These are phyloP conservation scores for Conchocele bisecta DNA, from an alignment of 2,888 invertebrate genomes.

Conservation along the genomic window DNA sequence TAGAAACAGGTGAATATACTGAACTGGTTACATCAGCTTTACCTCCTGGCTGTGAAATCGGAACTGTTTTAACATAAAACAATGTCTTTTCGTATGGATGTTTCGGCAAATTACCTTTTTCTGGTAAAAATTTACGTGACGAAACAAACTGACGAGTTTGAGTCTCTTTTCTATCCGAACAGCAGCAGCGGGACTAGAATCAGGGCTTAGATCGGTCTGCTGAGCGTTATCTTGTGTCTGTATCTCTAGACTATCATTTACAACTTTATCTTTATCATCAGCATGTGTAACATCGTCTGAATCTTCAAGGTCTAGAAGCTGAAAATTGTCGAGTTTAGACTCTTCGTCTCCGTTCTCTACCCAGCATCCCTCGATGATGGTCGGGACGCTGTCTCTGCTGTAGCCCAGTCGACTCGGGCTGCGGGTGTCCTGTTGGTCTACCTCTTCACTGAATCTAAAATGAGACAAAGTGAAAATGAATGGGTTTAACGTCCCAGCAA, in stretches of 20 bases:
- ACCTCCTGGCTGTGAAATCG: slow-evolving; percentile 1
- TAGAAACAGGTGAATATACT: neutral
- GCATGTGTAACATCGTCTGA: slow-evolving; percentile 4
- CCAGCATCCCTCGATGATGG: slow-evolving; percentile 39
- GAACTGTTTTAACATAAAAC: slow-evolving; percentile 47
- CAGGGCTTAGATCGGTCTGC: slow-evolving; percentile 48
- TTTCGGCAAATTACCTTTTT: slow-evolving; percentile 44
- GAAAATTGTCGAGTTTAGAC: slow-evolving; percentile 44
- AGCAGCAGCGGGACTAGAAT: no score
- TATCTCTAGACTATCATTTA: slow-evolving; percentile 9
- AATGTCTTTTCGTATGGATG: slow-evolving; percentile 57
- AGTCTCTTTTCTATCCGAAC: slow-evolving; percentile 7
- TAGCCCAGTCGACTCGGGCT: slow-evolving; percentile 64
- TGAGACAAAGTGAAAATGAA: no score
- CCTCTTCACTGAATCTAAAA: slow-evolving; percentile 47
- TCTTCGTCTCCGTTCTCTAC: slow-evolving; percentile 47
- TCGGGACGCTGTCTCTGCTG: slow-evolving; percentile 43
- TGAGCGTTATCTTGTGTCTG: slow-evolving; percentile 48
- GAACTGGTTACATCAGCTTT: neutral
- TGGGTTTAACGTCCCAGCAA: no score
- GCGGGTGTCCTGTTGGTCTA: slow-evolving; percentile 39
- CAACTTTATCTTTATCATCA: neutral
- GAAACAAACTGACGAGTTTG: slow-evolving; percentile 42
- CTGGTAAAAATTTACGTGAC: slow-evolving; percentile 42
- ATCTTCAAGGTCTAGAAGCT: slow-evolving; percentile 50